Evolutionary conservation across 2,113 vertebrate species (phyloP).

Genomic region (Planiliza haematocheilus): DNA sequence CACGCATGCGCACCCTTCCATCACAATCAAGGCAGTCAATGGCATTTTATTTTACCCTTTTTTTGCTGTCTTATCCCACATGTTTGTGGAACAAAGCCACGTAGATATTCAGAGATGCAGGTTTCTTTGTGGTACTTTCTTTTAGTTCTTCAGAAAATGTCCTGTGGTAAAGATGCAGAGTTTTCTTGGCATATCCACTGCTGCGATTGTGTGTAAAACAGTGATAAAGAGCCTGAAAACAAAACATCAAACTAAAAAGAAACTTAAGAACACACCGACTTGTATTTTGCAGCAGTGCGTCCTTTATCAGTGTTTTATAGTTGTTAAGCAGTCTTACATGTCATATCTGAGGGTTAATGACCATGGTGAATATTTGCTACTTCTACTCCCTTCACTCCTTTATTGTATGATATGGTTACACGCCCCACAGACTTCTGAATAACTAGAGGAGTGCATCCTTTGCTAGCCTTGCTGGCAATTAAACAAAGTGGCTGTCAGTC

Average conservation of each 20-base stretch:
- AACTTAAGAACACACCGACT: no score
- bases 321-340: neutral
- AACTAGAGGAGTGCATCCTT: constrained; percentile 10
- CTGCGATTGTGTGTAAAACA: neutral
- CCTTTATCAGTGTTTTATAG: constrained; percentile 1
- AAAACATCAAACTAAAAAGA: no score
- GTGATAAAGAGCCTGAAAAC: neutral
- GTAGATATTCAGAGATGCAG: neutral
- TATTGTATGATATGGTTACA: constrained; percentile 15
- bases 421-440: constrained; percentile 26
- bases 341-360: constrained; percentile 13
- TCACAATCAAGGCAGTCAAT: constrained; percentile 48
- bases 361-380: constrained; percentile 19
- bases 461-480: constrained; percentile 18
- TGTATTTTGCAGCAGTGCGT: neutral
- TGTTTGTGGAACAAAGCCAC: neutral
- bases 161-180: neutral
- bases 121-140: constrained; percentile 8
- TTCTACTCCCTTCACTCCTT: neutral
- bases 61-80: constrained; percentile 22
- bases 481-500: constrained; percentile 5
- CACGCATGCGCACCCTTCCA: constrained; percentile 30
- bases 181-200: neutral
- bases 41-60: constrained; percentile 47
- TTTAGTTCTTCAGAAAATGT: neutral